Evolutionary conservation across 2,797 vertebrate species (phyloP), one percentile per base, ranked within the genome.

Genomic region (Cephalopachus bancanus): DNA sequence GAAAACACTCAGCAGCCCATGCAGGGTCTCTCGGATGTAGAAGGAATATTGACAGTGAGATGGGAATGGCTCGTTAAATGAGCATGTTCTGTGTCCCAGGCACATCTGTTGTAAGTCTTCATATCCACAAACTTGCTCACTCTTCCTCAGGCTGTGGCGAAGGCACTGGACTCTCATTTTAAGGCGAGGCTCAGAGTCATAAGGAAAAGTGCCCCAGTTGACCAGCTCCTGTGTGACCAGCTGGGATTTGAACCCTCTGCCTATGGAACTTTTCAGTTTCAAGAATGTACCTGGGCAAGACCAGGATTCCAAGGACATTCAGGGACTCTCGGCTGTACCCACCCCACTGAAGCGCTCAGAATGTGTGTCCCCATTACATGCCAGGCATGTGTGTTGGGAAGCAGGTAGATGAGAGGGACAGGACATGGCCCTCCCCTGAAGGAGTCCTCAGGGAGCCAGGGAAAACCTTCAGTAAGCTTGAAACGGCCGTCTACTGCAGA

Each of bases 91-190:
- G 7, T 26, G 53, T 87, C 28, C 62, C 19, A 62, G 89, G 30
- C 44, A 16, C 2, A 4, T 60, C 7, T 17, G 19, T 19, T 67
- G 64, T 72, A 49, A 71, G 24, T n/a, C 57, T 84, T 81, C 37
- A 6, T 0, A 7, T 9, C 9, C 3, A 0, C 4, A 11, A 10
- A 0, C 30, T 49, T 51, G 7, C 9, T n/a, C 12, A 2, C 49
- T 22, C 4, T 37, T 37, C 74, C 14, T 0, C 0, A 15, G 65
- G 8, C 28, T 14, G 8, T 1, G 17, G 26, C 22, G 65, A 28
- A 78, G 28, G 65, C 24, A 0, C n/a, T 15, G 0, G 22, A 0
- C 37, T 74, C 69, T 44, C 10, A 0, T 15, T 22, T 74, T 28
- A 71, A 12, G 49, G 28, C 17, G 49, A 78, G n/a, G 24, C 30